A percentile compares a stretch with the other conserved stretches of the same genome.
Evolutionary conservation across 2,888 invertebrate genomes (phyloP).

Genomic region (Torymus texanus): DNA sequence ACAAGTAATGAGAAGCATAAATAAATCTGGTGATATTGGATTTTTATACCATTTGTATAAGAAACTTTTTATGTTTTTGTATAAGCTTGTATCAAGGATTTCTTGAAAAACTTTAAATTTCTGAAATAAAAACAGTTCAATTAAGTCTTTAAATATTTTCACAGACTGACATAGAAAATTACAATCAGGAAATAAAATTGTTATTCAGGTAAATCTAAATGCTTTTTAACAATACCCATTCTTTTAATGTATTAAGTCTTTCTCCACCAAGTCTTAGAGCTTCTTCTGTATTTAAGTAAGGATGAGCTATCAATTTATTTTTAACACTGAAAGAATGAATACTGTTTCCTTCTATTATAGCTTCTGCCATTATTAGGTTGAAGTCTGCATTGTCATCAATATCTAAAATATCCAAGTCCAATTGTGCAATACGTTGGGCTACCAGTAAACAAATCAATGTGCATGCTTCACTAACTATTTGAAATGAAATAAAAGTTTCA

Average conservation of each 20-base stretch:
- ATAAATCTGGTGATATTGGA: slow-evolving; percentile 73
- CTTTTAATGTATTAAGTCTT: slow-evolving; percentile 65
- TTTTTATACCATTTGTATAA: slow-evolving; percentile 75
- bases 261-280: slow-evolving; percentile 72
- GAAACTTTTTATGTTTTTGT: slow-evolving; percentile 73
- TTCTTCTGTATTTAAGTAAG: slow-evolving; percentile 70
- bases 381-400: slow-evolving; percentile 68
- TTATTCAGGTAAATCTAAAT: too few species aligned
- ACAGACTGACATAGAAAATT: too few species aligned
- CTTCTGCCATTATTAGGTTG: slow-evolving; percentile 76
- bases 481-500: slow-evolving; percentile 17
- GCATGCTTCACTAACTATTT: slow-evolving; percentile 79
- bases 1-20: slow-evolving; percentile 77
- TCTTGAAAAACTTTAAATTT: slow-evolving; percentile 76
- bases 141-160: too few species aligned
- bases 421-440: slow-evolving; percentile 72
- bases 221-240: slow-evolving; percentile 68
- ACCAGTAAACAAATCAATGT: slow-evolving; percentile 79
- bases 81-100: slow-evolving; percentile 73
- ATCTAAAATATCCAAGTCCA: slow-evolving; percentile 60
- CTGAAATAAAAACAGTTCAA: slow-evolving; percentile 63
- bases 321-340: slow-evolving; percentile 74
- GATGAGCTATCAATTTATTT: slow-evolving; percentile 67
- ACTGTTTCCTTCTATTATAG: slow-evolving; percentile 79
- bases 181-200: too few species aligned